These are phyloP conservation scores for Pelobates cultripes DNA, from an alignment of 2,797 vertebrate species.

Conservation along the genomic window DNA sequence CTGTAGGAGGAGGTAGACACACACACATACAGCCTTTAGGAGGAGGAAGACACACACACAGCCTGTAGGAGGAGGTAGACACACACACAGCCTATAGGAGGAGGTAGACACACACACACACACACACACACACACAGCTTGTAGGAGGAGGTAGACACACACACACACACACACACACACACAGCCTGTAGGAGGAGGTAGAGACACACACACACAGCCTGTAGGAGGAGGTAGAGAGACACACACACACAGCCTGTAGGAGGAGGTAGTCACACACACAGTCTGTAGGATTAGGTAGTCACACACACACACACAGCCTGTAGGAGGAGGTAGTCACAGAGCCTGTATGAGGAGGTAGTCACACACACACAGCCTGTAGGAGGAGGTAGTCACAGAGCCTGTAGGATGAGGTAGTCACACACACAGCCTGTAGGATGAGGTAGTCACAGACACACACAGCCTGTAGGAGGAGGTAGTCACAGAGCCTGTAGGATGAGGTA, in stretches of 20 bases:
- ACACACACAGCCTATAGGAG: neutral
- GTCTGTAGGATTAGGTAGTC: no score
- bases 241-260: neutral
- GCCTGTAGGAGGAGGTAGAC: neutral
- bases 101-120: neutral
- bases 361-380: no score
- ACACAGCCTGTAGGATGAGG: no score
- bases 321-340: no score
- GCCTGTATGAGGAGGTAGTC: no score
- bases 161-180: conserved; percentile 3
- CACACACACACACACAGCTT: neutral
- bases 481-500: neutral
- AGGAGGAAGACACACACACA: neutral
- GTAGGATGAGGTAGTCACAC: no score
- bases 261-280: neutral
- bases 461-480: neutral
- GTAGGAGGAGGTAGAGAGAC: neutral
- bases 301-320: neutral
- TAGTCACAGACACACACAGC: no score
- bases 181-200: neutral
- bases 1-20: neutral
- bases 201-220: neutral
- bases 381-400: no score
- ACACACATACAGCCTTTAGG: neutral
- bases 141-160: neutral